Conservation (phyloP, 2,113 vertebrate species). For the Podilymbus podiceps region DNA sequence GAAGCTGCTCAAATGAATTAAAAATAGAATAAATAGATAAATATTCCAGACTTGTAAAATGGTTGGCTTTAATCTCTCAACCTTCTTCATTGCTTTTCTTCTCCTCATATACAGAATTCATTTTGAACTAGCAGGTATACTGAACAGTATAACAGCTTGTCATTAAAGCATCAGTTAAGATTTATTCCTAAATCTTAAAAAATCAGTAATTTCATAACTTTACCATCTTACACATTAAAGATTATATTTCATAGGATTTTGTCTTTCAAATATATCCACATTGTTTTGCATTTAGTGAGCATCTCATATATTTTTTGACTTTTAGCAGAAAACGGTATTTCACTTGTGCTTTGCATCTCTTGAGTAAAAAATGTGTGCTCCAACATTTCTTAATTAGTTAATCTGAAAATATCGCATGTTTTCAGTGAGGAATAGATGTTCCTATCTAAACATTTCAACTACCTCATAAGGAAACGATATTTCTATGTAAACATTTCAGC, state of each 20-base stretch:
- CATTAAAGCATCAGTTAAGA: neutral
- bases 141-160: neutral
- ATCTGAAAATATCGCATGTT: neutral
- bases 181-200: neutral
- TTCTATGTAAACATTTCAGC: neutral
- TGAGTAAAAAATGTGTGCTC: neutral
- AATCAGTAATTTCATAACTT: neutral
- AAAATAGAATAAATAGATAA: slow-evolving; percentile 4
- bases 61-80: neutral
- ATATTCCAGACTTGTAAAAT: slow-evolving; percentile 3
- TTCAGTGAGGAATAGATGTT: neutral
- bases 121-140: neutral
- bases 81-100: neutral
- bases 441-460: neutral
- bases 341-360: neutral
- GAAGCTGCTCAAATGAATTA: slow-evolving; percentile 23
- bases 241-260: neutral
- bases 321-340: neutral
- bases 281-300: neutral
- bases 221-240: neutral
- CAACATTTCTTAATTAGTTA: neutral
- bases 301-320: neutral
- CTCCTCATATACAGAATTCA: neutral
- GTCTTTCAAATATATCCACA: neutral
- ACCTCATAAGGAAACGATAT: neutral